A percentile compares a stretch with the other conserved stretches of the same genome.
Conservation (phyloP, 2,113 vertebrate species). For the Tricholaema leucomelas region DNA sequence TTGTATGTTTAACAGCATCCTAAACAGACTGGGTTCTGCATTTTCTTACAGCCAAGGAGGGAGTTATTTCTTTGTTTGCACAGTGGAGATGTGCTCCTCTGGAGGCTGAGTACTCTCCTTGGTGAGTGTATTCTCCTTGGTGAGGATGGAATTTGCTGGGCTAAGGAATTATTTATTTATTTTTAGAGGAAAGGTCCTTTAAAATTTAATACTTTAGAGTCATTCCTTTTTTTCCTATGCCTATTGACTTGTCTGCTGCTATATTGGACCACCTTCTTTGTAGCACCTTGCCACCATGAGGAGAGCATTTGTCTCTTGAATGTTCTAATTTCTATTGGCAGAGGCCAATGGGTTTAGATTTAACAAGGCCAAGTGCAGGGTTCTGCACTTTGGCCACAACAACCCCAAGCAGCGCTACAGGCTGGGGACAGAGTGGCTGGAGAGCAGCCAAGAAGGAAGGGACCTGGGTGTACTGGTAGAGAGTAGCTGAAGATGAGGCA, state of each 20-base stretch:
- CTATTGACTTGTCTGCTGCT: rapidly evolving
- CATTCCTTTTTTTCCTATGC: background rate
- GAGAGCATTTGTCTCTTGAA: background rate
- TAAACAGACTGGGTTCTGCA: background rate
- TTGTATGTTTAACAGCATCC: background rate
- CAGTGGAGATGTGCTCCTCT: background rate
- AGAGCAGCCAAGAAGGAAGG: too few species aligned
- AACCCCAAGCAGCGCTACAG: too few species aligned
- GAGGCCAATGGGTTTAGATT: too few species aligned
- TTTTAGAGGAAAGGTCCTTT: background rate
- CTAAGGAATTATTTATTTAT: background rate
- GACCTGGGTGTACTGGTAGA: too few species aligned
- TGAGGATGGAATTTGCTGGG: background rate
- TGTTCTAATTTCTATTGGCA: background rate
- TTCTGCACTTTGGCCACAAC: too few species aligned
- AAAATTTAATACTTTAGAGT: background rate
- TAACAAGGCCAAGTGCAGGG: too few species aligned
- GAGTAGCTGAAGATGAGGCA: too few species aligned
- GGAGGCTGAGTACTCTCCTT: background rate
- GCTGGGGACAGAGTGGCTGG: too few species aligned
- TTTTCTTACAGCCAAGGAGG: background rate
- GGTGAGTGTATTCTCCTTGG: background rate
- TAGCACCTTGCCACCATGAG: background rate
- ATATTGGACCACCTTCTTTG: background rate
- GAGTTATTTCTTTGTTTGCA: background rate